Evolutionary conservation across 2,113 vertebrate species (phyloP).

Genomic region (Thunnus maccoyii): DNA sequence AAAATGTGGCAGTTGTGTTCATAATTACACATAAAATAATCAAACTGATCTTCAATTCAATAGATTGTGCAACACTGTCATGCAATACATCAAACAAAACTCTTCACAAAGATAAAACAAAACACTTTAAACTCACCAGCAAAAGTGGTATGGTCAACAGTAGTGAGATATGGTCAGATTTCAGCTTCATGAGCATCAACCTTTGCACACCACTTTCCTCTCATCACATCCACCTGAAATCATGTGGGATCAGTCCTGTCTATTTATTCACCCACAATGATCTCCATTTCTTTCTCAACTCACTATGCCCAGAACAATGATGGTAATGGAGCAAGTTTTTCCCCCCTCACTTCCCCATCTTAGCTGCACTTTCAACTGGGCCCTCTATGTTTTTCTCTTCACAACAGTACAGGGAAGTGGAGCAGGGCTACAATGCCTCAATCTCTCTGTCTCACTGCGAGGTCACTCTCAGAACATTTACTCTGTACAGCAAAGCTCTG

Average conservation of each 20-base stretch:
- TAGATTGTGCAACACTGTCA: neutral
- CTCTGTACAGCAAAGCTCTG: neutral
- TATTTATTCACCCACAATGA: constrained; percentile 10
- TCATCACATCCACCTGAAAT: neutral
- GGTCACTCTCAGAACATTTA: neutral
- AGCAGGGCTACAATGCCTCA: neutral
- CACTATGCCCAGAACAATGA: constrained; percentile 17
- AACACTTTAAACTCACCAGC: neutral
- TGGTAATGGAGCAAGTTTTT: constrained; percentile 10
- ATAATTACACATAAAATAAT: neutral
- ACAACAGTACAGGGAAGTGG: constrained; percentile 6
- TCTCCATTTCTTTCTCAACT: constrained; percentile 24
- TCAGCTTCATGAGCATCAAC: neutral
- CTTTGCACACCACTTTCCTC: neutral
- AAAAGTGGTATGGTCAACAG: neutral
- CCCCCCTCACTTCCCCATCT: neutral
- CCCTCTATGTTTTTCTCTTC: constrained; percentile 2
- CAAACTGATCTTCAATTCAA: neutral
- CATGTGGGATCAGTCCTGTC: neutral
- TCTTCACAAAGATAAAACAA: neutral
- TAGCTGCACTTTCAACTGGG: neutral
- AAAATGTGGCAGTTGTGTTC: too few relatives aligned
- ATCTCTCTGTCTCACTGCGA: neutral
- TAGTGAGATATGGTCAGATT: neutral
- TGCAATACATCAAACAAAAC: neutral